Percentiles rank a stretch among this genome's conserved stretches.
These are phyloP conservation scores for Drosophila kanekoi DNA, from an alignment of 2,888 invertebrate species.

Conservation along the genomic window DNA sequence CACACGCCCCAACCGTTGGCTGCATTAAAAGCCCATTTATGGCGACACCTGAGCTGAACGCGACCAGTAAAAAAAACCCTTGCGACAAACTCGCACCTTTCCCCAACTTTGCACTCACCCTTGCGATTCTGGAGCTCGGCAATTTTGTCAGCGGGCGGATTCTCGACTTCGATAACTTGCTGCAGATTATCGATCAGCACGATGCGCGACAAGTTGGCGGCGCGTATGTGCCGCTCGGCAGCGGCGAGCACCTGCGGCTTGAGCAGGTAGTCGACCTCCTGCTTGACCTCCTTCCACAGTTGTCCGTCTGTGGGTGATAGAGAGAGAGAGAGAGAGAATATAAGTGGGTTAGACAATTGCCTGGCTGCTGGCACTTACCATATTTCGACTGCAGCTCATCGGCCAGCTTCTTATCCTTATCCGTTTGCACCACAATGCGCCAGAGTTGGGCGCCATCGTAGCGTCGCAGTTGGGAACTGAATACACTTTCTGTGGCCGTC, in stretches of 20 bases:
- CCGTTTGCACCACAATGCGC: slow-evolving; percentile 87
- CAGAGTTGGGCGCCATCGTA: slow-evolving; percentile 92
- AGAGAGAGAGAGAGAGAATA: background rate
- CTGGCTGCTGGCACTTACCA: slow-evolving; percentile 85
- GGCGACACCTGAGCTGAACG: slow-evolving; percentile 59
- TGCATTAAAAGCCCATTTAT: slow-evolving; percentile 74
- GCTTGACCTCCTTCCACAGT: slow-evolving; percentile 84
- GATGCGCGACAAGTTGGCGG: slow-evolving; percentile 88
- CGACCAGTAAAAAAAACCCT: background rate
- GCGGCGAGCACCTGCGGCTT: slow-evolving; percentile 88
- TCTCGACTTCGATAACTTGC: slow-evolving; percentile 91
- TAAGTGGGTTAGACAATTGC: background rate
- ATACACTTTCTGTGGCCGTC: slow-evolving; percentile 33
- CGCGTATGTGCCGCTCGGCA: slow-evolving; percentile 88
- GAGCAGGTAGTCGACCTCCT: slow-evolving; percentile 89
- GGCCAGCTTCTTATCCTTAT: slow-evolving; percentile 86
- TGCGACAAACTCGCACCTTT: background rate
- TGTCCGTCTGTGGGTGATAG: slow-evolving; percentile 75
- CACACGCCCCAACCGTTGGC: slow-evolving; percentile 64
- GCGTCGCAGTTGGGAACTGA: slow-evolving; percentile 85
- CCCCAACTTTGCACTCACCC: slow-evolving; percentile 86
- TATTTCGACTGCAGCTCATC: slow-evolving; percentile 87
- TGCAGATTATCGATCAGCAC: slow-evolving; percentile 93
- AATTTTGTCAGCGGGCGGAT: slow-evolving; percentile 89
- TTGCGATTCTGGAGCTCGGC: slow-evolving; percentile 89